Evolutionary conservation across 2,113 vertebrate species (phyloP).

Genomic region (Petroica traversi): DNA sequence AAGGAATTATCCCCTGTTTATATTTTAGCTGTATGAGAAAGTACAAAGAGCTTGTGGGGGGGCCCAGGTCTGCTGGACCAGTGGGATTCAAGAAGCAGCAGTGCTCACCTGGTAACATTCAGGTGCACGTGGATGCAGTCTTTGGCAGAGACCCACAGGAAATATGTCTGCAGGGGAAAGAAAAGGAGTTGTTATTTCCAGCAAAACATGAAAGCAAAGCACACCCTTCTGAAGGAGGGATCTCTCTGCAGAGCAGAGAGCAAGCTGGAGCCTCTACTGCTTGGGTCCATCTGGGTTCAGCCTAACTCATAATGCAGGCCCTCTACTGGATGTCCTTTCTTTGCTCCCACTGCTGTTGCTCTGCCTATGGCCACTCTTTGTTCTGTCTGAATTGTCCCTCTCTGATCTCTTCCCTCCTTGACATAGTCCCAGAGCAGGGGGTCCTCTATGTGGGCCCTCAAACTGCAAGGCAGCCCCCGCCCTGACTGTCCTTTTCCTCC

Average conservation of each 20-base stretch:
- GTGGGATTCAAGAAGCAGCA: background rate
- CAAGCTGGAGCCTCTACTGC: background rate
- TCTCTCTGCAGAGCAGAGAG: background rate
- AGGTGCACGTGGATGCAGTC: constrained; percentile 86
- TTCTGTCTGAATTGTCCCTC: background rate
- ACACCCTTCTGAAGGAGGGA: background rate
- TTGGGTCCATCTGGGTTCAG: background rate
- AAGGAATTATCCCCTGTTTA: background rate
- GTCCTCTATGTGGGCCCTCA: background rate
- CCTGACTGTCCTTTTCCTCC: background rate
- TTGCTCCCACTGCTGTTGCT: background rate
- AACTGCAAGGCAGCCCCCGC: background rate
- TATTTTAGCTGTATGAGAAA: background rate
- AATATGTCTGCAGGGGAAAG: constrained; percentile 80
- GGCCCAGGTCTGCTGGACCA: background rate
- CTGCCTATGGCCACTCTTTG: background rate
- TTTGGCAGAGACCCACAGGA: constrained; percentile 87
- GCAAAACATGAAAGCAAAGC: background rate
- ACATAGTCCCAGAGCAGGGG: background rate
- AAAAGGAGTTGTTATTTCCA: background rate
- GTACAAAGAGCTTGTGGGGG: background rate
- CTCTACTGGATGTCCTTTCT: background rate
- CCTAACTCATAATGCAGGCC: background rate
- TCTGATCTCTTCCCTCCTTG: background rate
- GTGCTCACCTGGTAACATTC: constrained; percentile 81